Evolutionary conservation across 92 coral and sea anemone genomes (phyloP), one percentile per base, ranked within the genome.

Genomic region (Epizoanthus fatuus): DNA sequence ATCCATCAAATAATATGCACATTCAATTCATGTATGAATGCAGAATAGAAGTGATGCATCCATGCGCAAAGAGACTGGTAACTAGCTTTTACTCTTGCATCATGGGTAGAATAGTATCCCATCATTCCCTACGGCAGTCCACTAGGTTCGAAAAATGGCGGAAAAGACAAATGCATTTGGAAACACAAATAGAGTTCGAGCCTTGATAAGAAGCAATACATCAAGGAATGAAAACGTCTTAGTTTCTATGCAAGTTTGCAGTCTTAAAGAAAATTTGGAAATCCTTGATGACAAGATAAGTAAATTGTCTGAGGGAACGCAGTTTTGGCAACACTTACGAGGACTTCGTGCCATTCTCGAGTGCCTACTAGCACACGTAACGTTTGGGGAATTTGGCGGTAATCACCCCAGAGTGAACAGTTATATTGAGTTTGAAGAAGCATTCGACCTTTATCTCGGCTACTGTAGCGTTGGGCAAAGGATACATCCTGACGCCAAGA

Each of bases 121-220:
- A 40, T 40, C 45, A 40, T 40, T 40, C 45, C 45, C 45, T 40
- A 40, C 45, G 45, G 45, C 1, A 40, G 45, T 40, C 45, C 45
- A 40, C 45, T 40, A 40, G 45, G 70, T 64, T 32, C 38, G 20
- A 76, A 76, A 76, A 76, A 56, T 76, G 68, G 68, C 54, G 82
- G 83, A n/a, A 60, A n/a, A n/a, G 45, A 15, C 40, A n/a, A 16
- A 69, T 69, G n/a, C 40, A 16, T 69, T 7, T 44, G 45, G 45
- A 40, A 16, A 68, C 73, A 62, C 69, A 84, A 72, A 84, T 44
- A 57, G 66, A 72, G 87, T 84, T 72, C 75, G 81, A 84, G 70
- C 67, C 17, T 84, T 47, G 65, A 84, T 60, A 17, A 72, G 88
- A 84, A 45, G 73, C 62, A 69, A 62, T 56, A 55, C 67, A 58